These are phyloP conservation scores for Lepisosteus osseus DNA, from an alignment of 2,113 vertebrate genomes.

Conservation along the genomic window DNA sequence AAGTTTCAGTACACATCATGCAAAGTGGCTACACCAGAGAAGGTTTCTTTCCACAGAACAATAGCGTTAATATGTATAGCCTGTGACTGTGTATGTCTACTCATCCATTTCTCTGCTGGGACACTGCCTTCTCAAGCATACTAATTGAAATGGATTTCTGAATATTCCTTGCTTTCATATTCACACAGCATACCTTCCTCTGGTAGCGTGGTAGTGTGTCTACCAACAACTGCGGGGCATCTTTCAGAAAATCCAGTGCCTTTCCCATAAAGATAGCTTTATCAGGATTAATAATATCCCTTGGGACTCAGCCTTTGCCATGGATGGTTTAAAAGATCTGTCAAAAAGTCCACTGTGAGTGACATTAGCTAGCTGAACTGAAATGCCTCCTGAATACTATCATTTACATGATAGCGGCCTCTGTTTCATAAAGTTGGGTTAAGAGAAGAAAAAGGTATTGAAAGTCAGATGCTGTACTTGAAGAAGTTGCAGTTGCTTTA, in stretches of 20 bases:
- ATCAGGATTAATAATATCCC: slow-evolving; percentile 29
- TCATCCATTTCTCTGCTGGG: not conserved
- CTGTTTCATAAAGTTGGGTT: not conserved
- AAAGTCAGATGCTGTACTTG: not conserved
- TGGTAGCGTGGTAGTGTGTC: slow-evolving; percentile 3
- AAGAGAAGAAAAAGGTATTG: not conserved
- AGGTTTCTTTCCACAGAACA: not conserved
- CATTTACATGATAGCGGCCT: slow-evolving; percentile 2
- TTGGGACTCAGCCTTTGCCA: slow-evolving; percentile 8
- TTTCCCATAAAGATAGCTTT: slow-evolving; percentile 24
- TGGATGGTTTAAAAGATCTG: slow-evolving; percentile 18
- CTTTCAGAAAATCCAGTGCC: slow-evolving; percentile 3
- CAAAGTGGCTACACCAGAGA: not conserved
- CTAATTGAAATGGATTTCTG: not conserved
- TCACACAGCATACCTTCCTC: not conserved
- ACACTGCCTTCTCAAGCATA: not conserved
- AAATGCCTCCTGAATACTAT: slow-evolving; percentile 5
- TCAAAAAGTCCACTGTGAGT: slow-evolving; percentile 7
- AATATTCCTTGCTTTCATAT: slow-evolving; percentile 3
- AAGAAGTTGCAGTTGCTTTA: too few relatives aligned
- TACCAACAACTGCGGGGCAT: not conserved
- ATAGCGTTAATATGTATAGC: not conserved
- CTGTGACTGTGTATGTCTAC: not conserved
- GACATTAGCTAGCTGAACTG: slow-evolving; percentile 9
- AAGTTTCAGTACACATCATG: too few relatives aligned